These are phyloP conservation scores for Xanthia togata DNA, from an alignment of 2,888 invertebrate genomes.

Conservation along the genomic window DNA sequence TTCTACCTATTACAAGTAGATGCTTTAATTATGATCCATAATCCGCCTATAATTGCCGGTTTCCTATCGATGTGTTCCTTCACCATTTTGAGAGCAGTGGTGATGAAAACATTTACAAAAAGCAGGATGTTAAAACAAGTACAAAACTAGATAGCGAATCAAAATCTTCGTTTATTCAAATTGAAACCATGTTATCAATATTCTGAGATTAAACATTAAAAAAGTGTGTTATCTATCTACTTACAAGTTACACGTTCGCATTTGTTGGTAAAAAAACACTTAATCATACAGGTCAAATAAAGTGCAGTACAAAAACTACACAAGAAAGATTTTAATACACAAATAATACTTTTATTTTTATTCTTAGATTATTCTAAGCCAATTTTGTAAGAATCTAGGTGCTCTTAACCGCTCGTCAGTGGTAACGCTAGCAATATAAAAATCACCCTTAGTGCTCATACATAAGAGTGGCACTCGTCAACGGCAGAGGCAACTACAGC, in stretches of 20 bases:
- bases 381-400: background rate
- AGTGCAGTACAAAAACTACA: conserved; percentile 31
- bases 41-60: background rate
- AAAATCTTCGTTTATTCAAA: background rate
- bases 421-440: background rate
- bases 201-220: background rate
- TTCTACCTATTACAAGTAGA: background rate
- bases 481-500: too few relatives aligned
- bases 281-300: conserved; percentile 11
- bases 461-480: too few relatives aligned
- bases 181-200: background rate
- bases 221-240: background rate
- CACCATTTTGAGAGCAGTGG: background rate
- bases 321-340: background rate
- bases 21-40: background rate
- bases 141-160: too few relatives aligned
- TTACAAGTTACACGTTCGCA: background rate
- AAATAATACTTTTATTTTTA: conserved; percentile 8
- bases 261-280: conserved; percentile 10
- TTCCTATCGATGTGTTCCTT: background rate
- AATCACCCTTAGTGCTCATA: background rate
- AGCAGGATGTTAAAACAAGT: background rate
- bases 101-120: background rate
- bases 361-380: background rate
- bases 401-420: background rate